Conservation (phyloP, 2,797 vertebrate genomes). For the Rhinogobio ventralis region DNA sequence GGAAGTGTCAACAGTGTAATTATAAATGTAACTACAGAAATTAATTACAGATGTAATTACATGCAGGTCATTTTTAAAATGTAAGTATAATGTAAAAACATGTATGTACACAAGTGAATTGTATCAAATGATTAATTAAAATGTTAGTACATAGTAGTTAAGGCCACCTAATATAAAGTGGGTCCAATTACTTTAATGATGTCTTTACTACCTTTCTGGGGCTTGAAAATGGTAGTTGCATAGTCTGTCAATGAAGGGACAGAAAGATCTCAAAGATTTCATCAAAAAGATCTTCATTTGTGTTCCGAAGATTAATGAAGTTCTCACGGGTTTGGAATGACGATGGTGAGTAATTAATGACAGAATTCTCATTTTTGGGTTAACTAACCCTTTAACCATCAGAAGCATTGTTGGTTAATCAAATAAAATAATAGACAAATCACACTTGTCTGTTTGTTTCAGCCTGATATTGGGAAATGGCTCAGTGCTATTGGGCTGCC, state of each 20-base stretch:
- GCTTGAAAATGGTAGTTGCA: background rate
- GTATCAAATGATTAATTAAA: no score
- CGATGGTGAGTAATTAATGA: background rate
- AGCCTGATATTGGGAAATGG: constrained; percentile 91
- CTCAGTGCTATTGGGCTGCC: constrained; percentile 89
- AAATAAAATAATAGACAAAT: background rate
- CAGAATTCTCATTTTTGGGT: background rate
- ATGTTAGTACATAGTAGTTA: no score
- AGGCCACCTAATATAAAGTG: no score
- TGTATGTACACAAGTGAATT: no score
- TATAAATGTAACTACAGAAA: no score
- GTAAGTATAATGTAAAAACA: no score
- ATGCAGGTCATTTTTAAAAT: no score
- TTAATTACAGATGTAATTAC: no score
- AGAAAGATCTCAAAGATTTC: background rate
- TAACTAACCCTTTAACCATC: background rate
- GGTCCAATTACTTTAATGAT: background rate
- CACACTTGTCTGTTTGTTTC: constrained; percentile 35
- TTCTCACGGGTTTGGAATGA: background rate
- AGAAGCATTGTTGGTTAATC: background rate
- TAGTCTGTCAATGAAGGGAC: background rate
- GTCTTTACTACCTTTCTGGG: background rate
- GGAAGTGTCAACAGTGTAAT: no score
- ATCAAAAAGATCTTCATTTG: background rate
- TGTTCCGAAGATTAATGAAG: background rate